Evolutionary conservation across 2,888 invertebrate genomes (phyloP).

Genomic region (Drosophila kambysellisi): DNA sequence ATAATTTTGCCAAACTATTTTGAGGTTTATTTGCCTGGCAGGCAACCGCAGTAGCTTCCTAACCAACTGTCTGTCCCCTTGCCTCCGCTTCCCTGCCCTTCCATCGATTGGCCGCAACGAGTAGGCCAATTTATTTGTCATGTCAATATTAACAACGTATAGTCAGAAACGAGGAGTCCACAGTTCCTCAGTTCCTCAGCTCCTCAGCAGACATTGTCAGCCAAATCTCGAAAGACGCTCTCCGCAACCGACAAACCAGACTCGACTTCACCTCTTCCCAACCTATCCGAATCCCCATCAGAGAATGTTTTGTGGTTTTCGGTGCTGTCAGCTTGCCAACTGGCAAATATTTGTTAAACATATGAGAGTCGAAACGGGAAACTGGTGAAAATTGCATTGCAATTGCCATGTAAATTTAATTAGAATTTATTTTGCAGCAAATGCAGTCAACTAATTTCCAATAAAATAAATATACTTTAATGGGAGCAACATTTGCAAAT

Average conservation of each 20-base stretch:
- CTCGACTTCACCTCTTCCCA: background rate
- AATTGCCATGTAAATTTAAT: slow-evolving; percentile 70
- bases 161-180: slow-evolving; percentile 37
- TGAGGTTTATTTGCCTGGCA: slow-evolving; percentile 77
- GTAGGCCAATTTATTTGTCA: slow-evolving; percentile 80
- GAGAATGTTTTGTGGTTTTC: slow-evolving; percentile 66
- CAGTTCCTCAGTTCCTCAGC: slow-evolving; percentile 5
- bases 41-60: slow-evolving; percentile 63
- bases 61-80: slow-evolving; percentile 20
- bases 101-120: slow-evolving; percentile 21
- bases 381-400: slow-evolving; percentile 27
- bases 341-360: slow-evolving; percentile 76
- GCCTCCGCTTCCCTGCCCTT: background rate
- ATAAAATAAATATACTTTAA: slow-evolving; percentile 60
- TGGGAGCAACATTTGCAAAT: slow-evolving; percentile 5
- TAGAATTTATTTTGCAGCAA: slow-evolving; percentile 67
- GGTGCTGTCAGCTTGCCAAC: slow-evolving; percentile 72
- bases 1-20: slow-evolving; percentile 82
- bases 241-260: slow-evolving; percentile 39
- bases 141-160: slow-evolving; percentile 77
- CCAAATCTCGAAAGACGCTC: slow-evolving; percentile 26
- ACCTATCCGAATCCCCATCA: background rate
- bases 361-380: slow-evolving; percentile 34
- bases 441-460: slow-evolving; percentile 74
- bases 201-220: slow-evolving; percentile 45